Evolutionary conservation across 2,888 invertebrate species (phyloP), one percentile per base, ranked within the genome.

Genomic region (Oeneis ivallda): DNA sequence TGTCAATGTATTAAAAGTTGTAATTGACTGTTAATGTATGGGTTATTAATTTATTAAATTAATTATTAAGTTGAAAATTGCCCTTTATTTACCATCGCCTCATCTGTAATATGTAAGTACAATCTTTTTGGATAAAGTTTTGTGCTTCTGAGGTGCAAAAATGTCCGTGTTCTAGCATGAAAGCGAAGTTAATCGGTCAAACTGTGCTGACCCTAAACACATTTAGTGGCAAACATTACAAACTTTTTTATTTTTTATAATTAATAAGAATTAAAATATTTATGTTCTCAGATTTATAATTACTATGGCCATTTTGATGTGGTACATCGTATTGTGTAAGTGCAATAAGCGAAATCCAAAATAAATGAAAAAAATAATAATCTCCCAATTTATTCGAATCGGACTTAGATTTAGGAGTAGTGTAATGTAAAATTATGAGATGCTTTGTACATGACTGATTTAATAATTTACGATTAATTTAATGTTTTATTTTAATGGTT

Each of bases 371-470:
- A 71, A 41, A 56, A 52, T 32, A 32, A 26, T 71, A 72, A 26
- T 74, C 72, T 76, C 73, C 73, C 75, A 74, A 59, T 69, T 50
- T 71, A 72, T 70, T 71, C 61, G 72, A 72, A 72, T 69, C 69
- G 69, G 71, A 74, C 56, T 63, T 69, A 71, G 63, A 60, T 63
- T 47, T 70, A 68, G 65, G 56, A 50, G 67, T 77, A 76, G 74
- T 80, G 41, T 65, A 79, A 80, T 81, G 79, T 81, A 82, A 78
- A 77, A 77, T 75, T 75, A 76, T 72, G 73, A 72, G 75, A 76
- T 78, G 79, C 81, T 82, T 82, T 85, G 84, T 86, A 87, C 84
- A 85, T 85, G 88, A 87, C 88, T 88, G 88, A 87, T 87, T 86
- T 68, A 79, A 81, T 80, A 77, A 79, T 86, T 83, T 80, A 76